Evolutionary conservation across 2,888 invertebrate species (phyloP).

Genomic region (Thysanoteuthis rhombus): DNA sequence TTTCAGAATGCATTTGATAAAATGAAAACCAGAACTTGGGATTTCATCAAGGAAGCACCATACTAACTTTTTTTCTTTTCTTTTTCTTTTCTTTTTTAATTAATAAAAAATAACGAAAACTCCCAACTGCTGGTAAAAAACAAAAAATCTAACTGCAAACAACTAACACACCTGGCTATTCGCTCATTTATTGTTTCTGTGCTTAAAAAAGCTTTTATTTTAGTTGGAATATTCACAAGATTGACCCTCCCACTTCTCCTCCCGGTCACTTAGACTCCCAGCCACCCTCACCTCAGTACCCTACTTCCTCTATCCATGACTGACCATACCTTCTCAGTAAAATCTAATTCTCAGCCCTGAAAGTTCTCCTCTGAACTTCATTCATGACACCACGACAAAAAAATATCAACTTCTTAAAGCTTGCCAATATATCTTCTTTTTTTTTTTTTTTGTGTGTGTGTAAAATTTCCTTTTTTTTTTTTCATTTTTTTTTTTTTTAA

Average conservation of each 20-base stretch:
- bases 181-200: neutral
- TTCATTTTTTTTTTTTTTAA: too few relatives aligned
- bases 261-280: neutral
- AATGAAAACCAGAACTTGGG: neutral
- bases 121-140: neutral
- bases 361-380: neutral
- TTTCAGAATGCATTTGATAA: neutral
- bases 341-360: neutral
- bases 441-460: neutral
- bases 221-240: constrained; percentile 12
- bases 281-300: neutral
- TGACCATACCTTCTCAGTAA: neutral
- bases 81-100: neutral
- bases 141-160: neutral
- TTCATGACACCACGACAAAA: neutral
- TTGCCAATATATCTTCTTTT: neutral
- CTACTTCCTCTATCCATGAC: neutral
- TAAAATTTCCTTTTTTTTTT: too few relatives aligned
- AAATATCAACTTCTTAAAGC: too few relatives aligned
- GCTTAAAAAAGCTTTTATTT: neutral
- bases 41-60: constrained; percentile 12
- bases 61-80: neutral
- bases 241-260: neutral
- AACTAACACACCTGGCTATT: neutral
- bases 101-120: neutral